A percentile compares a stretch with the other conserved stretches of the same genome.
phyloP scores from a whole-genome alignment of 2,113 vertebrate species.

The Aix galericulata region DNA sequence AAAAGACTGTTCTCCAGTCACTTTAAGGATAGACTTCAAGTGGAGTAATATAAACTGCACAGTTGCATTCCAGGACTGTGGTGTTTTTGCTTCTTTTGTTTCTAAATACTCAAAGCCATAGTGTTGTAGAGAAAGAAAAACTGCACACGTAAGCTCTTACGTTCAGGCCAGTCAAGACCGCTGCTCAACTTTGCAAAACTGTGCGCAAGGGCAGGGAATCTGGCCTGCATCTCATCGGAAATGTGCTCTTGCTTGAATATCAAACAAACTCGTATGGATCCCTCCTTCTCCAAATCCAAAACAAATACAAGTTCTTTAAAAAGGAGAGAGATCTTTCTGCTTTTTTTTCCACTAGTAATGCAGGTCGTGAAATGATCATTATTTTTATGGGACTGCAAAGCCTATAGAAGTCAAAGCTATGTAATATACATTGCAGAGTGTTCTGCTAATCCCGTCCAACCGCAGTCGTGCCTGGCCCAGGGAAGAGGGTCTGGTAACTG shows the following conservation, averaged over 20 bases:
- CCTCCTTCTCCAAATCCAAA: neutral
- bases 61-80: neutral
- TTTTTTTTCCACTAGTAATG: neutral
- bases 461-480: constrained; percentile 60
- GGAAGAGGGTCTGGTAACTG: constrained; percentile 66
- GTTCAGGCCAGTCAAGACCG: neutral
- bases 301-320: constrained; percentile 27
- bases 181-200: neutral
- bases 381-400: constrained; percentile 72
- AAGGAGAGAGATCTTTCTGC: neutral
- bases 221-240: neutral
- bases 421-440: constrained; percentile 63
- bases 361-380: constrained; percentile 64
- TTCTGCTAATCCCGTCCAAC: constrained; percentile 70
- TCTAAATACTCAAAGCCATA: neutral
- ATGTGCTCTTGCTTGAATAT: neutral
- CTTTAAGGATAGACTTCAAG: neutral
- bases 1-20: neutral
- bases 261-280: neutral
- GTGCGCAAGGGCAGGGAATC: neutral
- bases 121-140: neutral
- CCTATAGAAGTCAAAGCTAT: constrained; percentile 70
- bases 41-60: neutral
- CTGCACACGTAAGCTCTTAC: neutral
- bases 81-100: neutral